Conservation (phyloP, 2,797 vertebrate species). For the Macrochelys suwanniensis region DNA sequence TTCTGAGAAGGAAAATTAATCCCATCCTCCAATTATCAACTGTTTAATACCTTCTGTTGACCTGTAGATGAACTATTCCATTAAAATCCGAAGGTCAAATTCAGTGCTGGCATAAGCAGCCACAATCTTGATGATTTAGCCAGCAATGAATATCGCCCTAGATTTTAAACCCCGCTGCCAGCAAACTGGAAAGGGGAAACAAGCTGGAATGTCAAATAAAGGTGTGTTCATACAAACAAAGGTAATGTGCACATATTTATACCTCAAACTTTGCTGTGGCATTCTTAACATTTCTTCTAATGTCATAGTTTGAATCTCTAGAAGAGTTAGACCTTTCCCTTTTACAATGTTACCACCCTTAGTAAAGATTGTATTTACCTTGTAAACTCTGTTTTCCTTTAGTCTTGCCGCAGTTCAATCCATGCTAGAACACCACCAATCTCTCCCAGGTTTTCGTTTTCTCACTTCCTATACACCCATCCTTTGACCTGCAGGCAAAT, state of each 20-base stretch:
- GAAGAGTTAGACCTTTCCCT: slow-evolving; percentile 22
- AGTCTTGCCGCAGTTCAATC: slow-evolving; percentile 55
- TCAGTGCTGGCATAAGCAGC: background rate
- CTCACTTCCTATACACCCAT: slow-evolving; percentile 59
- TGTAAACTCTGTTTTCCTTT: slow-evolving; percentile 36
- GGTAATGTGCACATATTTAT: background rate
- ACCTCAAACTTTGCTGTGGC: background rate
- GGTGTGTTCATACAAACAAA: background rate
- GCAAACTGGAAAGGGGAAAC: background rate
- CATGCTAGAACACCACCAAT: slow-evolving; percentile 37
- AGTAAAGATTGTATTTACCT: background rate
- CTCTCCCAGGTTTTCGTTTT: slow-evolving; percentile 73
- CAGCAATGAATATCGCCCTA: background rate
- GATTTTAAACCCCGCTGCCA: background rate
- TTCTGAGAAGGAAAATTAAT: slow-evolving; percentile 31
- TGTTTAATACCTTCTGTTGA: slow-evolving; percentile 12
- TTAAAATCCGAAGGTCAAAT: slow-evolving; percentile 17
- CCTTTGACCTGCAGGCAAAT: slow-evolving; percentile 84
- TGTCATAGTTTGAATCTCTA: background rate
- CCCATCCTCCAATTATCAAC: background rate
- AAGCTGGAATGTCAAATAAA: background rate
- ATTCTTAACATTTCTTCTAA: slow-evolving; percentile 1
- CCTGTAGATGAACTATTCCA: background rate
- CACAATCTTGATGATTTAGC: slow-evolving; percentile 5
- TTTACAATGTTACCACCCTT: slow-evolving; percentile 11